phyloP scores from a whole-genome alignment of 2,888 invertebrate genomes.

The Mellilla xanthometata region DNA sequence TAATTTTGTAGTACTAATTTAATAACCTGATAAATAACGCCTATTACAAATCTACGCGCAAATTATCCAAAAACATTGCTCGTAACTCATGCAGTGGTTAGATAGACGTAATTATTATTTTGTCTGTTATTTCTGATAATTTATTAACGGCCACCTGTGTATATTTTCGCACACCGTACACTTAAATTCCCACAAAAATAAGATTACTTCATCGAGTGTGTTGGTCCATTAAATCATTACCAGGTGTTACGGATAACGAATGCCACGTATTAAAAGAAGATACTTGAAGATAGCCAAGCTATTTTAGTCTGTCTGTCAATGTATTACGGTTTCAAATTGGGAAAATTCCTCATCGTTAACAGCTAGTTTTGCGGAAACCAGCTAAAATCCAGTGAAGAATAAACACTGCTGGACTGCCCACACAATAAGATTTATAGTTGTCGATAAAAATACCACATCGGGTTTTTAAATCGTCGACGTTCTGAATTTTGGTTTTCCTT shows the following conservation, averaged over 20 bases:
- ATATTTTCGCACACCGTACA: constrained; percentile 22
- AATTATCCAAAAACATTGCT: too few species aligned
- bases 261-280: constrained; percentile 25
- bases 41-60: too few species aligned
- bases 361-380: constrained; percentile 34
- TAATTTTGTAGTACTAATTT: too few species aligned
- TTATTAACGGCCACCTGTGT: neutral
- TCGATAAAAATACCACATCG: constrained; percentile 69
- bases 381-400: constrained; percentile 52
- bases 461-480: constrained; percentile 54
- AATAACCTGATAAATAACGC: too few species aligned
- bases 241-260: constrained; percentile 35
- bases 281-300: constrained; percentile 2
- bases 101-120: too few species aligned
- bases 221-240: constrained; percentile 43
- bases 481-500: constrained; percentile 10
- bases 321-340: constrained; percentile 10
- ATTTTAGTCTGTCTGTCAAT: constrained; percentile 2
- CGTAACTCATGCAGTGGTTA: too few species aligned
- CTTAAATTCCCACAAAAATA: constrained; percentile 31
- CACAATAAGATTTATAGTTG: constrained; percentile 73
- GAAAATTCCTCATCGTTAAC: constrained; percentile 17
- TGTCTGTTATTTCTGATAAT: neutral
- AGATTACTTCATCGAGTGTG: constrained; percentile 24
- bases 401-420: constrained; percentile 58